Conservation (phyloP, 2,797 vertebrate genomes). For the Florisuga fusca region DNA sequence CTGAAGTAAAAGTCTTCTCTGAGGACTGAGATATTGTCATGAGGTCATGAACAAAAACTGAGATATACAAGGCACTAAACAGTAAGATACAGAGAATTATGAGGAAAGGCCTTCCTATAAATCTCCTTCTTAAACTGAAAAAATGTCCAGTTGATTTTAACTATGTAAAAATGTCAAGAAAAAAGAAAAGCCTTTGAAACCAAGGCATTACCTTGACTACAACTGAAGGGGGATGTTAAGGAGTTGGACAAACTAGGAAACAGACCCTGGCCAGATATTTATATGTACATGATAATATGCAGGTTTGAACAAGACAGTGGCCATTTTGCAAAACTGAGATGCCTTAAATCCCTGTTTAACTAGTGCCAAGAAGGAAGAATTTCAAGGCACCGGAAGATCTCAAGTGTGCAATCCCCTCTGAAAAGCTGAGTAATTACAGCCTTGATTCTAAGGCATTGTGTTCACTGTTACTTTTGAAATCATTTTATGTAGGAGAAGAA, state of each 20-base stretch:
- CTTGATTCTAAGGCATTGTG: background rate
- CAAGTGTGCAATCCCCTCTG: background rate
- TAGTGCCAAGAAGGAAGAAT: background rate
- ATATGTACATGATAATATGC: background rate
- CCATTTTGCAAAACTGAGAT: background rate
- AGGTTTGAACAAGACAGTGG: background rate
- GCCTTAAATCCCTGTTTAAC: background rate
- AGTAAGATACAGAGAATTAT: background rate
- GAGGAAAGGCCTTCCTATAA: background rate
- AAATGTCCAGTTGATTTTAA: background rate
- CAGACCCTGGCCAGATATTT: background rate
- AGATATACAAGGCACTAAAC: background rate
- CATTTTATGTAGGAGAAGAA: background rate
- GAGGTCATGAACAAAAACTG: constrained; percentile 9
- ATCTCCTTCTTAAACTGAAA: background rate
- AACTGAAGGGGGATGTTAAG: background rate
- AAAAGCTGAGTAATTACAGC: background rate
- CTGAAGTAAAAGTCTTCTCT: constrained; percentile 4
- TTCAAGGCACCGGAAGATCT: background rate
- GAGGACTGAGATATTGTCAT: background rate
- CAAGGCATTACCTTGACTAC: background rate
- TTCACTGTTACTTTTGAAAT: background rate
- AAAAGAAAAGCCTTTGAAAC: background rate
- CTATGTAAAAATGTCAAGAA: background rate
- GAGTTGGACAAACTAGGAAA: background rate